Percentiles rank a stretch among this genome's conserved stretches.
Evolutionary conservation across 2,888 invertebrate genomes (phyloP).

Genomic region (Ichneumoninae sp.): DNA sequence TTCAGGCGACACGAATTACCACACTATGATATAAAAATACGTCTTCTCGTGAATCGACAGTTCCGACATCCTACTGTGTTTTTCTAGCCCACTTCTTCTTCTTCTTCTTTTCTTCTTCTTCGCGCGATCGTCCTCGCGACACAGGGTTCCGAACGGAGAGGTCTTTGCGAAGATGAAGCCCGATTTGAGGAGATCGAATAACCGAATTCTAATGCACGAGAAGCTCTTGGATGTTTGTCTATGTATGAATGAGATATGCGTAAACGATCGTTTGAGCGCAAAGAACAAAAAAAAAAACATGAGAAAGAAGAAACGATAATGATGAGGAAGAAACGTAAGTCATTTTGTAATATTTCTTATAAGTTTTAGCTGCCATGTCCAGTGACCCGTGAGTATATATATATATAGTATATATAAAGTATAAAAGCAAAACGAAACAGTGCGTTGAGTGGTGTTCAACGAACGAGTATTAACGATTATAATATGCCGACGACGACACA

Average conservation of each 20-base stretch:
- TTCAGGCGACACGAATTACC: constrained; percentile 31
- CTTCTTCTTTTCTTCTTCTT: constrained; percentile 3
- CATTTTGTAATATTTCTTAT: constrained; percentile 84
- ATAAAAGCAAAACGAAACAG: constrained; percentile 62
- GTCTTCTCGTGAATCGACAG: constrained; percentile 39
- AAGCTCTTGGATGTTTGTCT: constrained; percentile 75
- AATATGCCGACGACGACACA: constrained; percentile 63
- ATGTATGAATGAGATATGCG: constrained; percentile 65
- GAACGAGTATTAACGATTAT: constrained; percentile 67
- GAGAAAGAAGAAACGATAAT: constrained; percentile 61
- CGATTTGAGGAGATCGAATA: constrained; percentile 26
- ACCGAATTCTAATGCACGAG: constrained; percentile 51
- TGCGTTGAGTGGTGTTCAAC: constrained; percentile 75
- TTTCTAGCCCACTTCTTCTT: constrained; percentile 40
- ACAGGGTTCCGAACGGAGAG: constrained; percentile 16
- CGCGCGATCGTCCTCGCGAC: constrained; percentile 20
- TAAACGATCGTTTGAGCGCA: constrained; percentile 68
- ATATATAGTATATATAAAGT: constrained; percentile 67
- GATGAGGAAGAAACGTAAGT: constrained; percentile 76
- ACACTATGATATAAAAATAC: constrained; percentile 11
- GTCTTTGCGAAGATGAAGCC: constrained; percentile 14
- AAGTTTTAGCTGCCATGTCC: constrained; percentile 84
- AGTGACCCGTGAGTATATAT: constrained; percentile 72
- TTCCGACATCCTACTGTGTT: constrained; percentile 30
- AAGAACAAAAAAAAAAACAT: constrained; percentile 54